A percentile compares a stretch with the other conserved stretches of the same genome.
phyloP scores from a whole-genome alignment of 2,888 invertebrate species.

The Calameuta pallipes region DNA sequence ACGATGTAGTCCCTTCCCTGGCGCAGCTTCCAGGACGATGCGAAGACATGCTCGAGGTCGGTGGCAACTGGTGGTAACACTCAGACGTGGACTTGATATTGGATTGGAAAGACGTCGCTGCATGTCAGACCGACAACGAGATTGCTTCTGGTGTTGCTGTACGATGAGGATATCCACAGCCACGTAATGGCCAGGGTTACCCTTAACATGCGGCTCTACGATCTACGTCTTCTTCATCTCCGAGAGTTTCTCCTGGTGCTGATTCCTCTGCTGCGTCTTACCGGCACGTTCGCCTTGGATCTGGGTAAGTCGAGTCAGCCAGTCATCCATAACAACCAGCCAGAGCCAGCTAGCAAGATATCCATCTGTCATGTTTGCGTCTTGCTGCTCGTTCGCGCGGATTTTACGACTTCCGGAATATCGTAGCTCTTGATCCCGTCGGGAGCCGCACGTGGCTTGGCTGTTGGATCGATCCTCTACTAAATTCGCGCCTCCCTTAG shows the following conservation, averaged over 20 bases:
- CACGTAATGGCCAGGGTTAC: slow-evolving; percentile 45
- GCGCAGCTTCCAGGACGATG: not conserved
- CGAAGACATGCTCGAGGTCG: not conserved
- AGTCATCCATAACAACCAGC: not conserved
- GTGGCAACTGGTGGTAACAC: not conserved
- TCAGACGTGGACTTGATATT: not conserved
- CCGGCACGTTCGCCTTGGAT: slow-evolving; percentile 46
- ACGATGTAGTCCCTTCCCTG: not conserved
- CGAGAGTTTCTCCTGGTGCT: slow-evolving; percentile 49
- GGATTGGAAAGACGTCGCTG: not conserved
- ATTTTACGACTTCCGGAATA: slow-evolving; percentile 29
- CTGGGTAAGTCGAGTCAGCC: slow-evolving; percentile 46
- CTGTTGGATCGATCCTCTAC: not conserved
- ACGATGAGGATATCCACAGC: slow-evolving; percentile 49
- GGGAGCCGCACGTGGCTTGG: not conserved
- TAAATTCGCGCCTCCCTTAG: not conserved
- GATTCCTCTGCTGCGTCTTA: slow-evolving; percentile 43
- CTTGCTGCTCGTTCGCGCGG: slow-evolving; percentile 21
- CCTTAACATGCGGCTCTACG: slow-evolving; percentile 57
- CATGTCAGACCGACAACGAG: not conserved
- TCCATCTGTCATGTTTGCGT: not conserved
- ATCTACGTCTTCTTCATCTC: slow-evolving; percentile 45
- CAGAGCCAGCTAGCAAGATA: not conserved
- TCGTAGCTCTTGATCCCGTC: slow-evolving; percentile 11
- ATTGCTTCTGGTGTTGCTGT: slow-evolving; percentile 35